Percentiles rank a stretch among this genome's conserved stretches.
Evolutionary conservation across 1,140 invertebrate genomes (phyloP).

Genomic region (Diorhabda elongata): DNA sequence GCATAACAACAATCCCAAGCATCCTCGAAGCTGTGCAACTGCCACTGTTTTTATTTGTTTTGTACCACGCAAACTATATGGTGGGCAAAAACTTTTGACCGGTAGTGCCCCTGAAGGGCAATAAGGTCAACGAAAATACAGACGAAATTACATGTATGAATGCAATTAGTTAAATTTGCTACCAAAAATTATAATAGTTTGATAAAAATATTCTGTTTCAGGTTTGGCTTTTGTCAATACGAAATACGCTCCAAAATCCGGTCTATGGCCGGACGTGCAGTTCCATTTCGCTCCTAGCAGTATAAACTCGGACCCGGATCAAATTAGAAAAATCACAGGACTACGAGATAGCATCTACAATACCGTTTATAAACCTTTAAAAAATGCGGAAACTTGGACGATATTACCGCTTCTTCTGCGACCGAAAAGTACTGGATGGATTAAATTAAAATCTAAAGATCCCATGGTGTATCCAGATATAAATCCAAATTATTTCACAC

Average conservation of each 20-base stretch:
- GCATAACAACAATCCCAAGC: too few relatives aligned
- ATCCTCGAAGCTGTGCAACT: too few relatives aligned
- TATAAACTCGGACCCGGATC: conserved; percentile 74
- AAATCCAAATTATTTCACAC: conserved; percentile 87
- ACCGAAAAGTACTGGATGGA: conserved; percentile 77
- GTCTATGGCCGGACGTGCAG: conserved; percentile 79
- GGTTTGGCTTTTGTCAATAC: conserved; percentile 80
- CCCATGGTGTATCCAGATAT: conserved; percentile 79
- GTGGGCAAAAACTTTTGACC: too few relatives aligned
- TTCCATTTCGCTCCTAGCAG: conserved; percentile 82
- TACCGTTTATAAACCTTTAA: conserved; percentile 77
- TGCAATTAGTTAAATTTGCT: too few relatives aligned
- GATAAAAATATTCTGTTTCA: conserved; percentile 8
- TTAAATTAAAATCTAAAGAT: conserved; percentile 72
- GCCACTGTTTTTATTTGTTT: too few relatives aligned
- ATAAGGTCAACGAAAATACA: too few relatives aligned
- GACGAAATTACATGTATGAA: too few relatives aligned
- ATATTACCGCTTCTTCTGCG: conserved; percentile 74
- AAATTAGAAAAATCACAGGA: conserved; percentile 64
- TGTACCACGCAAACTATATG: too few relatives aligned
- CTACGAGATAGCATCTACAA: conserved; percentile 77
- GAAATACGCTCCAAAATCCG: conserved; percentile 68
- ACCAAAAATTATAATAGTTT: too few relatives aligned
- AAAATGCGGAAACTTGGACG: conserved; percentile 76
- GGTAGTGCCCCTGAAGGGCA: too few relatives aligned